Percentiles rank a stretch among this genome's conserved stretches.
phyloP scores from a whole-genome alignment of 2,888 invertebrate genomes.

The Limnephilus rhombicus region DNA sequence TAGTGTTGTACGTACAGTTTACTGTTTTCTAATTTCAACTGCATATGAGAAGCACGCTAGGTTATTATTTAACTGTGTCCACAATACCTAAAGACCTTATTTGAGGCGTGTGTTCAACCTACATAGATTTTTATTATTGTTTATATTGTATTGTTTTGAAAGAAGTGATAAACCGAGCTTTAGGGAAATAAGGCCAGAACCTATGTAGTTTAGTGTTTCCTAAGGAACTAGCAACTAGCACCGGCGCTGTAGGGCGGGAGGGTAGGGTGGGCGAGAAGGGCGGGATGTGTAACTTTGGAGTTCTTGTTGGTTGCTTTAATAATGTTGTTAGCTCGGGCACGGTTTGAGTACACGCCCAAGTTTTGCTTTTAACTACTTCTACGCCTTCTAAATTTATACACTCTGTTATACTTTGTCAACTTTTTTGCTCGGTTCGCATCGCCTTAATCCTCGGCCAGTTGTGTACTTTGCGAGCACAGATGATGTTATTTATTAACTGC shows the following conservation, averaged over 20 bases:
- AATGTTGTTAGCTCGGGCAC: constrained; percentile 66
- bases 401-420: constrained; percentile 63
- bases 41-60: not conserved
- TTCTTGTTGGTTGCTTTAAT: constrained; percentile 67
- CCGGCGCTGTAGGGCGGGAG: not conserved
- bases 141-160: not conserved
- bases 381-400: constrained; percentile 66
- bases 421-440: constrained; percentile 54
- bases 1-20: not conserved
- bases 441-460: constrained; percentile 10
- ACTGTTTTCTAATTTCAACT: not conserved
- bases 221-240: constrained; percentile 50
- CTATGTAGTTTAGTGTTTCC: constrained; percentile 49
- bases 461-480: constrained; percentile 33
- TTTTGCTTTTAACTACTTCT: constrained; percentile 66
- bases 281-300: constrained; percentile 65
- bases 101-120: not conserved
- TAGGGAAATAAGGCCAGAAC: constrained; percentile 44
- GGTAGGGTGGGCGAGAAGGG: constrained; percentile 9
- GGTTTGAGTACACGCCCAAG: constrained; percentile 65
- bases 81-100: not conserved
- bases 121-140: not conserved
- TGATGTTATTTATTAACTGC: constrained; percentile 40
- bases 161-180: constrained; percentile 25
- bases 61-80: not conserved